phyloP scores from a whole-genome alignment of 2,888 invertebrate species.

The Meteorus colon region DNA sequence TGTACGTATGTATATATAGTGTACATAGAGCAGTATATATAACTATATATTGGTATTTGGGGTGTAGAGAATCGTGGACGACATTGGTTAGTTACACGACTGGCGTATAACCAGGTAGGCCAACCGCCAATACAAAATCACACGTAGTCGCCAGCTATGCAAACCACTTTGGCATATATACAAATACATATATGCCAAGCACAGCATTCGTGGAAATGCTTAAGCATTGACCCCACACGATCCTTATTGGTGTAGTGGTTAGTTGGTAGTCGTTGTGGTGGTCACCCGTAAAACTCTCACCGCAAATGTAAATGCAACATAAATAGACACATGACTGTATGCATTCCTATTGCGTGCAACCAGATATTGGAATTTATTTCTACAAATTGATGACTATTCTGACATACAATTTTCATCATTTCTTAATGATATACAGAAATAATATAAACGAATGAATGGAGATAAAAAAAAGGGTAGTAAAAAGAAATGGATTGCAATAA shows the following conservation, averaged over 20 bases:
- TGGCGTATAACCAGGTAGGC: neutral
- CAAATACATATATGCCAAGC: neutral
- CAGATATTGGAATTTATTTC: neutral
- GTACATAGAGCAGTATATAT: neutral
- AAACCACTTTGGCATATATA: neutral
- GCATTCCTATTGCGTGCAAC: too few relatives aligned
- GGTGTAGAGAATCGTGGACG: neutral
- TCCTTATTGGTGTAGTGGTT: neutral
- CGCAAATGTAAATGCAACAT: neutral
- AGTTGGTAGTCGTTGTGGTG: neutral
- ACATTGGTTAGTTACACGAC: conserved; percentile 1
- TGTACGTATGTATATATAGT: neutral
- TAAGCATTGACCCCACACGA: neutral
- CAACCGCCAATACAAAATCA: conserved; percentile 1
- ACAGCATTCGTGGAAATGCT: conserved; percentile 1
- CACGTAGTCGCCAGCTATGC: neutral
- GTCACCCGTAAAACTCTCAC: neutral
- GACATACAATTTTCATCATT: too few relatives aligned
- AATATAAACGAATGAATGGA: neutral
- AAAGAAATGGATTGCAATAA: neutral
- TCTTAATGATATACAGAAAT: too few relatives aligned
- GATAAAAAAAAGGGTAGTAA: neutral
- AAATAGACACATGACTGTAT: neutral
- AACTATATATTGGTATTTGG: neutral
- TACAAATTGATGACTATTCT: neutral